Evolutionary conservation across 2,888 invertebrate species (phyloP), one percentile per base, ranked within the genome.

Genomic region (Drosophila greeni): DNA sequence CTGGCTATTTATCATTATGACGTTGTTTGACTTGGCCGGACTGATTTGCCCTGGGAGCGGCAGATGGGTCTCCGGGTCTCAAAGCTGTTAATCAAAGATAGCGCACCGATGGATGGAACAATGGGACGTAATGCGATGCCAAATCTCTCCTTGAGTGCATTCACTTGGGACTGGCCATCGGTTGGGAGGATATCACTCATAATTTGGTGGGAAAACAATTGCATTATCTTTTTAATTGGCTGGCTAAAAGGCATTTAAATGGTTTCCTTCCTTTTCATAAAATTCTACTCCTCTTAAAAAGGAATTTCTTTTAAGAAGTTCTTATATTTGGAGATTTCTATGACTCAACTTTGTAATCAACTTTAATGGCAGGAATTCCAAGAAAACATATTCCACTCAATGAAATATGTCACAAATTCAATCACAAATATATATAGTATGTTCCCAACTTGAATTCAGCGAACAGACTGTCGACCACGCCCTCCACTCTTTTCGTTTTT

Each of bases 1-100:
- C 29, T n/a, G 66, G 74, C 84, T 76, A 82, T 84, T 83, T 84
- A 82, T 81, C 82, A 74, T 84, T 82, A 85, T 72, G 75, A 73
- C 69, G 72, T 70, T 75, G 77, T 70, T 70, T 73, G 82, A 65
- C 74, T 74, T 75, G 43, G 43, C 33, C 23, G 58, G 57, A 45
- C 73, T 73, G 80, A 80, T 84, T 82, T 79, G 80, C 70, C 80
- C 55, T 31, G 76, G 76, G 72, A 80, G 57, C 62, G 53, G 56
- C 84, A 72, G 58, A 72, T 79, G 84, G 49, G 70, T 42, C 48
- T 61, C 26, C 23, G 26, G 26, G 59, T 68, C 81, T 45, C 78
- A 55, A 53, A 82, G 82, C 82, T 84, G 68, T 75, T 82, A 78
- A 82, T 82, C 84, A 84, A 64, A 72, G 82, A 70, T 57, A 69